Evolutionary conservation across 2,888 invertebrate genomes (phyloP).

Genomic region (Atherix ibis): DNA sequence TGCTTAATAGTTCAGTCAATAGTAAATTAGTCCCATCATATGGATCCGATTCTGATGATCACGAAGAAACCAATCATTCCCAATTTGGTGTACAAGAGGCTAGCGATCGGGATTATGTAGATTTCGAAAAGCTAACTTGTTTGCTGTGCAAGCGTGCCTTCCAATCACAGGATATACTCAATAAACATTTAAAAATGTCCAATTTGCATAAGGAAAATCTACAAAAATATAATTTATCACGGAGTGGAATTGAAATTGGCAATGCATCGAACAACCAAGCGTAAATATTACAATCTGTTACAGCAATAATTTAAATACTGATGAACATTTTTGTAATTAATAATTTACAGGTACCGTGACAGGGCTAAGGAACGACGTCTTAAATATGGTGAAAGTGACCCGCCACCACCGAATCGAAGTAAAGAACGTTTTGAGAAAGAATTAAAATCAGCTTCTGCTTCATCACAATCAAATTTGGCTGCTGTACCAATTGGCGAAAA

Average conservation of each 20-base stretch:
- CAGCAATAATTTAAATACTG: background rate
- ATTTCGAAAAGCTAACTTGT: conserved; percentile 83
- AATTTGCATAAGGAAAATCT: conserved; percentile 88
- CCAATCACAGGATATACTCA: conserved; percentile 71
- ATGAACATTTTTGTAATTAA: background rate
- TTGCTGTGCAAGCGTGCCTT: conserved; percentile 91
- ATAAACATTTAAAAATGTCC: conserved; percentile 83
- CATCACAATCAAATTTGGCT: conserved; percentile 27
- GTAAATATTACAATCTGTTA: background rate
- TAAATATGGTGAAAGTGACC: conserved; percentile 82
- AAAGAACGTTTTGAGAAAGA: conserved; percentile 56
- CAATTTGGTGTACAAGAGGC: conserved; percentile 34
- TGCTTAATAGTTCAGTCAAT: conserved; percentile 3
- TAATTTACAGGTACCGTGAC: conserved; percentile 82
- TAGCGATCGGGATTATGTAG: conserved; percentile 64
- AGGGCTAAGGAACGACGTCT: conserved; percentile 88
- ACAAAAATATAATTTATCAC: conserved; percentile 33
- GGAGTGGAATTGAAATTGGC: conserved; percentile 11
- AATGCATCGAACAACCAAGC: background rate
- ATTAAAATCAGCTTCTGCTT: conserved; percentile 27
- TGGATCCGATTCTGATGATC: conserved; percentile 49
- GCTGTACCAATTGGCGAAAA: conserved; percentile 51
- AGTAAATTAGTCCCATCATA: conserved; percentile 58
- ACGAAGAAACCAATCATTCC: conserved; percentile 13
- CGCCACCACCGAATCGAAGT: conserved; percentile 53